Percentiles rank a stretch among this genome's conserved stretches.
Conservation (phyloP, 2,113 vertebrate species). For the Tapirus terrestris region DNA sequence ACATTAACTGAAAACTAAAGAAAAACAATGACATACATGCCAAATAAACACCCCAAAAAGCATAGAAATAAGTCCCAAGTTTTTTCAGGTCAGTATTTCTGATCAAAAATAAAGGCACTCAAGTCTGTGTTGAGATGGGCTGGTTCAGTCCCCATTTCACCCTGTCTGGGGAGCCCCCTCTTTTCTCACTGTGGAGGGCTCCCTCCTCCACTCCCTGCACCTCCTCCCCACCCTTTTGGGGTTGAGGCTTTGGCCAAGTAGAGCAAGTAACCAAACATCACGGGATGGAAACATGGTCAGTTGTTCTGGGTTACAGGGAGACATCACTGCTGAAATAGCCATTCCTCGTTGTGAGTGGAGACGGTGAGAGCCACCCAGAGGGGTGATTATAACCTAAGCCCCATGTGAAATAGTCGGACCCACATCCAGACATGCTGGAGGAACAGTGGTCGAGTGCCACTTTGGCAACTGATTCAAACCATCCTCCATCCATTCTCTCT, state of each 20-base stretch:
- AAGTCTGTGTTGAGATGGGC: background rate
- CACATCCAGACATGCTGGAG: accelerated
- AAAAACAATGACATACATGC: background rate
- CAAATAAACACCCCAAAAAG: background rate
- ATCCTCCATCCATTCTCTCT: background rate
- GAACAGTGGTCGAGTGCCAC: background rate
- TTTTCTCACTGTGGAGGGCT: background rate
- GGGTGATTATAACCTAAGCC: background rate
- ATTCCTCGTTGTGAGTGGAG: background rate
- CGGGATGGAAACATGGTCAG: background rate
- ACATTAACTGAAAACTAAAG: background rate
- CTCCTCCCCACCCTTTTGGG: background rate
- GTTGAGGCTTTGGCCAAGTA: background rate
- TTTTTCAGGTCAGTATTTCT: background rate
- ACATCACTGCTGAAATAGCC: background rate
- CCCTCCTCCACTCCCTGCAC: accelerated
- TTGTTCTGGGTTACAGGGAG: background rate
- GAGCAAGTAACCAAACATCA: too few species aligned
- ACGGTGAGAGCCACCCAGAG: background rate
- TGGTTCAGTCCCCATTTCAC: background rate
- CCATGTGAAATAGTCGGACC: background rate
- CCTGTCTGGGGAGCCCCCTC: background rate
- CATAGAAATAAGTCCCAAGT: background rate
- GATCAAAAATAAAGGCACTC: background rate
- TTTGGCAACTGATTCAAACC: background rate